Evolutionary conservation across 1,140 invertebrate species (phyloP), one percentile per base, ranked within the genome.

Genomic region (Eriocheir sinensis): DNA sequence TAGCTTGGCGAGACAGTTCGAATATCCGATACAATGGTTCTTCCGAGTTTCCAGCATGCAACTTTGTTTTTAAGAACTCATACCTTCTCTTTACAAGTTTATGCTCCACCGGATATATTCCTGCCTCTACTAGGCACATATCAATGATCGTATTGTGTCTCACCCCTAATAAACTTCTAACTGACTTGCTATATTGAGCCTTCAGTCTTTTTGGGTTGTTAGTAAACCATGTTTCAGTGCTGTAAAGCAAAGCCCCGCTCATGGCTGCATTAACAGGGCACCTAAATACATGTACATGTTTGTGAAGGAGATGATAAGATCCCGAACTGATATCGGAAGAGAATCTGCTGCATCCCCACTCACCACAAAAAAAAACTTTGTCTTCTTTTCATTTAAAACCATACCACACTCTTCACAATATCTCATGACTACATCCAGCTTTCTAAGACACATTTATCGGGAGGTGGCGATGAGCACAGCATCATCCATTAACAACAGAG

Each of bases 141-240:
- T 81, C 32, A 81, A 81, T 34, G 79, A 4, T 81, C 3, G 32
- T 81, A 81, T 81, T 30, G 32, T 30, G 79, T 27, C 79, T 81
- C 79, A 81, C 79, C 27, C 79, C 79, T 8, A 34, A 27, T 81
- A 81, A 81, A 27, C 79, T 81, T 81, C 79, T 3, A 81, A 81
- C 79, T 81, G 79, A 27, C 79, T 3, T 27, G 27, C 27, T 81
- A 34, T 81, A 81, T 81, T 81, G 79, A 81, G 27, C 79, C 79
- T n/a, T 81, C 3, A 81, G 79, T 81, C 79, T 81, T 72, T 72
- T 72, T 72, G 53, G 53, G 53, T 72, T 72, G 53, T 72, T 72
- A 27, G 53, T 72, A 27, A 72, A 72, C 53, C 53, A 72, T 27
- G 27, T 72, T 72, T 72, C 27, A 27, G 53, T 72, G 53, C 53